Conservation (phyloP, 2,797 vertebrate genomes). For the Tapirus indicus region DNA sequence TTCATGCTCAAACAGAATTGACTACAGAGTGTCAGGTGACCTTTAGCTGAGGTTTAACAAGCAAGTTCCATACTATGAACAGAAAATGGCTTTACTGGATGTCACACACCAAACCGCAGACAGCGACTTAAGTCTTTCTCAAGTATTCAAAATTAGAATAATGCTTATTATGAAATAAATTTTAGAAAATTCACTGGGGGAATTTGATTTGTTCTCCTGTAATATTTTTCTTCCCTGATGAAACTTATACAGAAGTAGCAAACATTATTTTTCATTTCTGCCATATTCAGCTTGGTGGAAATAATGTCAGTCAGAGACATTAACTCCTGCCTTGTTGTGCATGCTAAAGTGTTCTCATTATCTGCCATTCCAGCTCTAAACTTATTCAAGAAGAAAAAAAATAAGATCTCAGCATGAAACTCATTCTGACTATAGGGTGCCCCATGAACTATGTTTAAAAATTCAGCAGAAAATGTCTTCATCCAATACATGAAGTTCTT, state of each 20-base stretch:
- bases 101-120: not conserved
- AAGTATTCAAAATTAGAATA: not conserved
- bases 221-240: constrained; percentile 69
- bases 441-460: constrained; percentile 81
- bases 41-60: constrained; percentile 79
- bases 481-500: constrained; percentile 38
- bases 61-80: not conserved
- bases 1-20: constrained; percentile 86
- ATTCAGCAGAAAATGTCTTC: constrained; percentile 69
- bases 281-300: constrained; percentile 81
- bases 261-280: constrained; percentile 82
- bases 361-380: constrained; percentile 80
- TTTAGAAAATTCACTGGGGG: not conserved
- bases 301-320: constrained; percentile 82
- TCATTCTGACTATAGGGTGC: constrained; percentile 75
- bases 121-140: not conserved
- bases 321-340: constrained; percentile 80
- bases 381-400: constrained; percentile 76
- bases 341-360: constrained; percentile 86
- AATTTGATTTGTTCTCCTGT: constrained; percentile 71
- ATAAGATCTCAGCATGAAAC: constrained; percentile 83
- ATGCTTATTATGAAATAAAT: constrained; percentile 31
- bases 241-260: constrained; percentile 79
- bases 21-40: constrained; percentile 79
- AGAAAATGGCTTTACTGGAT: constrained; percentile 67